Conservation (phyloP, 1,140 invertebrate species). For the Drosophila murphyi region DNA sequence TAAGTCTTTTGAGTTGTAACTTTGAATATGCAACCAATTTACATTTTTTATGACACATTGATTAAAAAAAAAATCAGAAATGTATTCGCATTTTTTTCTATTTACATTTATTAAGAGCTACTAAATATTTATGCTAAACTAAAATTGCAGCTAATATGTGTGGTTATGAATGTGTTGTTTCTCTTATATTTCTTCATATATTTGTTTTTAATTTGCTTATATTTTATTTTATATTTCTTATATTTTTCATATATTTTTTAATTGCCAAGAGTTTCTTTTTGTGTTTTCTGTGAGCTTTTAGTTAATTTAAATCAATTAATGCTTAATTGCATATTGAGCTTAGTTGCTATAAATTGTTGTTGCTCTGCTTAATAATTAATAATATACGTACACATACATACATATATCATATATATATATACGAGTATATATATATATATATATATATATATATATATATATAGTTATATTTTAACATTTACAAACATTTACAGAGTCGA, state of each 20-base stretch:
- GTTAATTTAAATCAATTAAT: slow-evolving; percentile 36
- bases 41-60: slow-evolving; percentile 50
- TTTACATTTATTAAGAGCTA: slow-evolving; percentile 54
- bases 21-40: slow-evolving; percentile 61
- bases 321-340: slow-evolving; percentile 61
- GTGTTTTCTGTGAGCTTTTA: slow-evolving; percentile 52
- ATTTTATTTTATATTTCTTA: slow-evolving; percentile 32
- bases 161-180: slow-evolving; percentile 27
- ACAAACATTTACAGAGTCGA: slow-evolving; percentile 59
- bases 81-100: slow-evolving; percentile 35
- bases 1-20: slow-evolving; percentile 71
- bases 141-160: slow-evolving; percentile 68
- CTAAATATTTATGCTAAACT: slow-evolving; percentile 64
- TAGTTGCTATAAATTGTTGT: slow-evolving; percentile 62
- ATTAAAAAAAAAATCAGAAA: slow-evolving; percentile 32
- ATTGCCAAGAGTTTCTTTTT: slow-evolving; percentile 67
- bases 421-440: background rate
- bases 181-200: slow-evolving; percentile 32
- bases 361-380: slow-evolving; percentile 10
- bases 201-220: slow-evolving; percentile 53
- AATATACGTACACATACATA: background rate
- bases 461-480: slow-evolving; percentile 30
- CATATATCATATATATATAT: slow-evolving; percentile 11
- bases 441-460: slow-evolving; percentile 3
- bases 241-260: slow-evolving; percentile 58